phyloP scores from a whole-genome alignment of 2,888 invertebrate genomes.

The Eupsilia transversa region DNA sequence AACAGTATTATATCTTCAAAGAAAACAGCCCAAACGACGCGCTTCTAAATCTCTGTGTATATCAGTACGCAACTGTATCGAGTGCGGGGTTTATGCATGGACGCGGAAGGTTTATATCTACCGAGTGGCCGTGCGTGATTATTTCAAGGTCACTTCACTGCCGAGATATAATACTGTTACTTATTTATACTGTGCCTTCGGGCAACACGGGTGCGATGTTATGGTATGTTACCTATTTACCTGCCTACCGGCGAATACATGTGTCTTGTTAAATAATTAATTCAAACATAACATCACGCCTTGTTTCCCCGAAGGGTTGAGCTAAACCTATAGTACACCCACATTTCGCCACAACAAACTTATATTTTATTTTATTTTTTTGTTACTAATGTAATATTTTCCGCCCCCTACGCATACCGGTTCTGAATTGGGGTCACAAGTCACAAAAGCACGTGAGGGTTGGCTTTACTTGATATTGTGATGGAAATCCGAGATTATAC shows the following conservation, averaged over 20 bases:
- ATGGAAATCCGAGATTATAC: conserved; percentile 65
- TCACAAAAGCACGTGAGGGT: conserved; percentile 51
- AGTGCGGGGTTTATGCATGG: too few relatives aligned
- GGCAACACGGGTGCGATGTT: neutral
- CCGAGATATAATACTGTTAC: too few relatives aligned
- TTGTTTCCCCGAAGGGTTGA: too few relatives aligned
- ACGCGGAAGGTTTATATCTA: too few relatives aligned
- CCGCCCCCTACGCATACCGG: conserved; percentile 29
- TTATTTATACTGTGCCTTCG: neutral
- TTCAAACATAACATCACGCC: neutral
- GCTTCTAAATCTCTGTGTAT: too few relatives aligned
- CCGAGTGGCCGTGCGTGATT: too few relatives aligned
- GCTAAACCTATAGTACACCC: too few relatives aligned
- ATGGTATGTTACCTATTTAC: neutral
- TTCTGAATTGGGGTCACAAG: conserved; percentile 45
- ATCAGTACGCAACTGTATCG: too few relatives aligned
- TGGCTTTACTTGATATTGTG: conserved; percentile 55
- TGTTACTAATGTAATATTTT: conserved; percentile 29
- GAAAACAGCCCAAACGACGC: too few relatives aligned
- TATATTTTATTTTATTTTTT: too few relatives aligned
- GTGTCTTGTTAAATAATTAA: conserved; percentile 15
- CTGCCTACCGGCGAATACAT: neutral
- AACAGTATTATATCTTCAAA: too few relatives aligned
- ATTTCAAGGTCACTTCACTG: too few relatives aligned
- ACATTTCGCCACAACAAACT: neutral